Evolutionary conservation across 2,113 vertebrate genomes (phyloP), one percentile per base, ranked within the genome.

Genomic region (Chionodraco myersi): DNA sequence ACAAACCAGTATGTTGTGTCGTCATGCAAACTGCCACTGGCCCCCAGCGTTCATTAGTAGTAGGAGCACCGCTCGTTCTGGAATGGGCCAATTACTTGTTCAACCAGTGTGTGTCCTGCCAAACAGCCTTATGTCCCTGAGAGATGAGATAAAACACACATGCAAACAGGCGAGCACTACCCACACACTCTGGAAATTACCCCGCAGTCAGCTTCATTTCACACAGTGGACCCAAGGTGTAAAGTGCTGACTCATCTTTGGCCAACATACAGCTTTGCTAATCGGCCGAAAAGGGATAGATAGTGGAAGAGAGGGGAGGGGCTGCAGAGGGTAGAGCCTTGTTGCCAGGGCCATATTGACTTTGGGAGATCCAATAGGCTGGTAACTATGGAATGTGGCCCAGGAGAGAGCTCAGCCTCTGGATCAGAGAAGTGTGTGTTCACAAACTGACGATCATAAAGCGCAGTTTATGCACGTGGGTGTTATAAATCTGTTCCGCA

Each of bases 221-320:
- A 87, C 86, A 83, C 48, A 1, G 71, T 47, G 54, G 80, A 85
- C 69, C 84, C 49, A 54, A 79, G 77, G 88, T 91, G 84, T 77
- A 88, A 91, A 91, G 71, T 71, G 92, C 93, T 92, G 91, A 92
- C 82, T 91, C 91, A 90, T 89, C 73, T 67, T 86, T 93, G 86
- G 89, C 87, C 77, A 74, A 60, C 60, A 4, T 72, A 84, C 79
- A 82, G 80, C 57, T 82, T 65, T 82, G 75, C 77, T 89, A 90
- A 91, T 89, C 68, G 58, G 79, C 77, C 79, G 84, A 51, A 73
- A 64, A 83, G 74, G 26, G 80, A 88, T 75, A 44, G 75, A 81
- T 80, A 26, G 82, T 66, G 83, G 36, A 36, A 34, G 63, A 30
- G 75, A 9, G 30, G 52, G 66, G 10, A 47, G 70, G 47, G 54